Evolutionary conservation across 2,888 invertebrate genomes (phyloP).

Genomic region (Lobophora halterata): DNA sequence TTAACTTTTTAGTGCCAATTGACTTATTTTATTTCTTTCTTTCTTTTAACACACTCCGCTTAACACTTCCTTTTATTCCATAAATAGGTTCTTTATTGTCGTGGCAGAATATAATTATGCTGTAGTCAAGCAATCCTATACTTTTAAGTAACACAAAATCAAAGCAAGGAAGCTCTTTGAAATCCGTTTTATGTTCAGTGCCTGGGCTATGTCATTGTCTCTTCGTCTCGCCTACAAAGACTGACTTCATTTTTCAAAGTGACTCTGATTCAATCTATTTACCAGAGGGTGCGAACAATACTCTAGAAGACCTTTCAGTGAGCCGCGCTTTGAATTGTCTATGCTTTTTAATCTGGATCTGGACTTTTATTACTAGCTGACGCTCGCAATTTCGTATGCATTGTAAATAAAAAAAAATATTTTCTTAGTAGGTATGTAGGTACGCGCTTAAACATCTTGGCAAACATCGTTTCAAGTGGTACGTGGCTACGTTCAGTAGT

Average conservation of each 20-base stretch:
- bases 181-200: slow-evolving; percentile 25
- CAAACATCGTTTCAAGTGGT: no score
- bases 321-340: slow-evolving; percentile 20
- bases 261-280: slow-evolving; percentile 59
- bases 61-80: no score
- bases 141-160: slow-evolving; percentile 18
- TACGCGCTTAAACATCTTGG: no score
- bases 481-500: no score
- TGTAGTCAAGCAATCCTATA: slow-evolving; percentile 4
- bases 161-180: slow-evolving; percentile 21
- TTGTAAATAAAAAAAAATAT: no score
- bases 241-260: slow-evolving; percentile 61
- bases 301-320: slow-evolving; percentile 27
- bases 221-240: slow-evolving; percentile 32
- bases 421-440: no score
- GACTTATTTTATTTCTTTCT: no score
- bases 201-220: slow-evolving; percentile 40
- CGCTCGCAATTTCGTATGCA: no score
- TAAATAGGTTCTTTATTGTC: slow-evolving; percentile 6
- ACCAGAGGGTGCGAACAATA: slow-evolving; percentile 37
- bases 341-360: slow-evolving; percentile 24
- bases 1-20: no score
- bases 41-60: no score
- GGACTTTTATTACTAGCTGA: no score
- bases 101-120: slow-evolving; percentile 9